Conservation (phyloP, 2,888 invertebrate species). For the Sericinus montela region DNA sequence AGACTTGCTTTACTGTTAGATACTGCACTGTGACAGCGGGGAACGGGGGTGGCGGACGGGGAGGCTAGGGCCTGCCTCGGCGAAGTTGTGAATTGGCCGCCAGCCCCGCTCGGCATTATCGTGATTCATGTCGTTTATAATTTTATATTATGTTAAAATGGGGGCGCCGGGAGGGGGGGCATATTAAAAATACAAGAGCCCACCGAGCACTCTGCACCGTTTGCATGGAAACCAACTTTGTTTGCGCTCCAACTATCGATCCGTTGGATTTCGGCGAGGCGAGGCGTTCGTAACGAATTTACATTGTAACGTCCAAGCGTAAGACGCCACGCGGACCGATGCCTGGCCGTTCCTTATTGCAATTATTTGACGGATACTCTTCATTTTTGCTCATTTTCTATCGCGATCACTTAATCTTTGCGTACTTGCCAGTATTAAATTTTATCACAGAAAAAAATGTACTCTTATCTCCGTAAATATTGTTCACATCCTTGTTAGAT, state of each 20-base stretch:
- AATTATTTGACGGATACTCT: neutral
- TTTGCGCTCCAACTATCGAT: constrained; percentile 71
- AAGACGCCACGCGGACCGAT: constrained; percentile 4
- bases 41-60: constrained; percentile 33
- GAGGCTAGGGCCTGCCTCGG: constrained; percentile 40
- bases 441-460: no score
- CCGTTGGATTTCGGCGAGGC: constrained; percentile 35
- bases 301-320: constrained; percentile 16
- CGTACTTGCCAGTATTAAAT: no score
- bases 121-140: constrained; percentile 79
- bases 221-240: constrained; percentile 68
- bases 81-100: constrained; percentile 75
- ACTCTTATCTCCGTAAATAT: no score
- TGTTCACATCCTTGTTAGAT: no score
- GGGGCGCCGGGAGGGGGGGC: constrained; percentile 49
- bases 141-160: constrained; percentile 78
- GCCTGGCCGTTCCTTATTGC: neutral
- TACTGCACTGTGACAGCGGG: constrained; percentile 22
- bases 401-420: no score
- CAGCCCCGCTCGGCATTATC: constrained; percentile 70
- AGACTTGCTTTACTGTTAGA: constrained; percentile 8
- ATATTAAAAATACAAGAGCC: constrained; percentile 76
- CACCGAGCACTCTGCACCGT: constrained; percentile 59
- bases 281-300: constrained; percentile 9
- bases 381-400: no score